phyloP scores from a whole-genome alignment of 2,113 vertebrate genomes.

The rat (Rattus norvegicus) region DNA sequence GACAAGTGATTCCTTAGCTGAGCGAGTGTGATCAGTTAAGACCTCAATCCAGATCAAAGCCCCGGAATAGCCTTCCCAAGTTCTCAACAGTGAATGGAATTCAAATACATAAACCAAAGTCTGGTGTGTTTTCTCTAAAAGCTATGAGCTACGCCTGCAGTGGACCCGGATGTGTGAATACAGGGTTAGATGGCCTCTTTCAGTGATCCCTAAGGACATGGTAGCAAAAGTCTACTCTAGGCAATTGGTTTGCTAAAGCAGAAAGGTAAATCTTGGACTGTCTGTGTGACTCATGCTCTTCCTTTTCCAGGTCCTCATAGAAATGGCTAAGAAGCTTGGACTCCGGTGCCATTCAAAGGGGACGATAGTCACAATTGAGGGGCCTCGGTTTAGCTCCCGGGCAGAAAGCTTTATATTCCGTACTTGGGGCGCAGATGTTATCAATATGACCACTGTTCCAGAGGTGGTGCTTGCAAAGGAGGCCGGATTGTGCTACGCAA shows the following conservation, averaged over 20 bases:
- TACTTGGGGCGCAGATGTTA: conserved; percentile 95
- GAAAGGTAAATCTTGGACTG: not conserved
- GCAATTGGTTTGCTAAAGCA: not conserved
- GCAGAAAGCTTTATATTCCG: conserved; percentile 97
- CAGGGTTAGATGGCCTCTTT: not conserved
- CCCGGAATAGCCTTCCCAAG: not conserved
- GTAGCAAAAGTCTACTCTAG: not conserved
- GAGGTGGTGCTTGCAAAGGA: conserved; percentile 98
- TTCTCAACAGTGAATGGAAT: not conserved
- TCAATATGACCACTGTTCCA: conserved; percentile 99
- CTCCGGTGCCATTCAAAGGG: conserved; percentile 94
- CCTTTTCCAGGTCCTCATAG: conserved; percentile 91
- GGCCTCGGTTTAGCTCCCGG: conserved; percentile 96
- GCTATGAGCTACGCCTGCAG: not conserved
- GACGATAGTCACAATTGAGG: conserved; percentile 95
- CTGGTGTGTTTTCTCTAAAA: not conserved
- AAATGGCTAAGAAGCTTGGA: conserved; percentile 92
- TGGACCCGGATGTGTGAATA: fast-evolving
- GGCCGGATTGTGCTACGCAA: conserved; percentile 96
- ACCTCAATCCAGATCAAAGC: not conserved
- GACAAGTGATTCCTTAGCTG: not conserved
- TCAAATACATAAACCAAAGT: not conserved
- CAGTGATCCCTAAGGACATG: not conserved
- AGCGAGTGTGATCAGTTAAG: not conserved
- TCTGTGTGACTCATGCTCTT: conserved; percentile 22